Evolutionary conservation across 1,140 invertebrate genomes (phyloP).

Genomic region (Eumeta japonica): DNA sequence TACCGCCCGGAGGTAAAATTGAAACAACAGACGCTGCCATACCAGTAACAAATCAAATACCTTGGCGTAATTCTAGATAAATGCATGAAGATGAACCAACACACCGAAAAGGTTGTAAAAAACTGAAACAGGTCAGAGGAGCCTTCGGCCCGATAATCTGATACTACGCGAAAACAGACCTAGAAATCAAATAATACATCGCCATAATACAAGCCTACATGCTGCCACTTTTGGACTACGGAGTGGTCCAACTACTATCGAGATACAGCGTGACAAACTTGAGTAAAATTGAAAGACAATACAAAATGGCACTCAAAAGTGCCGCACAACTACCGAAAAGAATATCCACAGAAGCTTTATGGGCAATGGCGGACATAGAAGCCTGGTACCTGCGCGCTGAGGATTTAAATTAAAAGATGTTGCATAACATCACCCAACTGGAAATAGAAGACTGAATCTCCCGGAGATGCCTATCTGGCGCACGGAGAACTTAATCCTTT

Average conservation of each 20-base stretch:
- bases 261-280: slow-evolving; percentile 5
- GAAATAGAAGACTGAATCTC: slow-evolving; percentile 4
- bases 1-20: slow-evolving; percentile 8
- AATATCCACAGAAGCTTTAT: slow-evolving; percentile 4
- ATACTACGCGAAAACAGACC: slow-evolving; percentile 2
- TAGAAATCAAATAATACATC: slow-evolving; percentile 5
- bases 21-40: slow-evolving; percentile 2
- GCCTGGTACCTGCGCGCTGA: slow-evolving; percentile 4
- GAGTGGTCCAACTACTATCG: slow-evolving; percentile 7
- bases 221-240: slow-evolving; percentile 8
- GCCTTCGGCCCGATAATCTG: slow-evolving; percentile 7
- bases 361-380: slow-evolving; percentile 6
- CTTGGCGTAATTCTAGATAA: slow-evolving; percentile 6
- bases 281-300: slow-evolving; percentile 6
- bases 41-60: slow-evolving; percentile 4
- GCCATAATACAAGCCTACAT: slow-evolving; percentile 7
- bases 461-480: slow-evolving; percentile 2
- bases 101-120: slow-evolving; percentile 6
- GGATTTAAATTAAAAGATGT: slow-evolving; percentile 4
- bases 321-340: slow-evolving; percentile 5
- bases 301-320: slow-evolving; percentile 7
- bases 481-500: slow-evolving; percentile 5
- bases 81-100: too few species aligned
- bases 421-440: too few species aligned
- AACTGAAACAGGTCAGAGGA: slow-evolving; percentile 8